Evolutionary conservation across 2,888 invertebrate species (phyloP).

Genomic region (Arrhopalites spinosus): DNA sequence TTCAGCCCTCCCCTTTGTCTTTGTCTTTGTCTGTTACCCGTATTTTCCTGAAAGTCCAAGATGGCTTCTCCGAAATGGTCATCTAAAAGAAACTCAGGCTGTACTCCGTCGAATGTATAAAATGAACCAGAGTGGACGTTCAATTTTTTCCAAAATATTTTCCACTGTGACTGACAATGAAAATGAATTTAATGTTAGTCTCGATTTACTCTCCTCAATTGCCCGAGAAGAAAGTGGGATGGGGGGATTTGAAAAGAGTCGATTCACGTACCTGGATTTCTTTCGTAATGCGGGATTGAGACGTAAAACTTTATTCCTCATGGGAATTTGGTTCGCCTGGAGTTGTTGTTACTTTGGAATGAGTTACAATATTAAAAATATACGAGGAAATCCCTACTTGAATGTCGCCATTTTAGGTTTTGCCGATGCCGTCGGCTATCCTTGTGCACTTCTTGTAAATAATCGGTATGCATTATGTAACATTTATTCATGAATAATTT

Average conservation of each 20-base stretch:
- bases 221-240: slow-evolving; percentile 20
- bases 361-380: slow-evolving; percentile 48
- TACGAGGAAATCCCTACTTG: slow-evolving; percentile 41
- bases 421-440: slow-evolving; percentile 45
- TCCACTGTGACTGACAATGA: slow-evolving; percentile 5
- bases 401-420: slow-evolving; percentile 45
- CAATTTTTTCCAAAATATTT: neutral
- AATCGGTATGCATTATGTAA: slow-evolving; percentile 35
- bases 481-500: neutral
- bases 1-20: slow-evolving; percentile 43
- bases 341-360: slow-evolving; percentile 47
- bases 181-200: neutral
- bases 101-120: slow-evolving; percentile 17
- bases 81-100: slow-evolving; percentile 36
- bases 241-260: neutral
- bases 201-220: slow-evolving; percentile 31
- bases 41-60: slow-evolving; percentile 52
- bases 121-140: slow-evolving; percentile 5
- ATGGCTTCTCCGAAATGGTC: slow-evolving; percentile 42
- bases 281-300: slow-evolving; percentile 35
- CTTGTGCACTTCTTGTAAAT: slow-evolving; percentile 40
- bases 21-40: slow-evolving; percentile 38
- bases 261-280: slow-evolving; percentile 43
- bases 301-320: slow-evolving; percentile 42
- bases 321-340: slow-evolving; percentile 49